Evolutionary conservation across 2,888 invertebrate species (phyloP).

Genomic region (Drosophila tripunctata): DNA sequence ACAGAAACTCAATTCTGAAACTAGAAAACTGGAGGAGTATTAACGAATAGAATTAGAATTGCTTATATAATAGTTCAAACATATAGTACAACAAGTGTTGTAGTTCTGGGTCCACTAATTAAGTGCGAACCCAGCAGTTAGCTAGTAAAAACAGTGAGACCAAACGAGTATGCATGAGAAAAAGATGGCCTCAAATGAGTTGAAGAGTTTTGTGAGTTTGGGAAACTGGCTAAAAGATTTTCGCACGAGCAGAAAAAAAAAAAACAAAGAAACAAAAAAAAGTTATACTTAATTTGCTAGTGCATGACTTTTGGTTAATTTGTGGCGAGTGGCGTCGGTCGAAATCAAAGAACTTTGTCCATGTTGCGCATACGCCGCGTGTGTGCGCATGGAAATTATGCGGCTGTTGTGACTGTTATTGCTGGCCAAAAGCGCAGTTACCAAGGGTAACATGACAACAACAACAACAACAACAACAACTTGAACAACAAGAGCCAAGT

Average conservation of each 20-base stretch:
- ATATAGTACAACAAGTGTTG: conserved; percentile 12
- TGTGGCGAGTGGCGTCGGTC: conserved; percentile 48
- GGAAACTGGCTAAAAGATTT: conserved; percentile 62
- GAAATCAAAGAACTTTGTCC: conserved; percentile 71
- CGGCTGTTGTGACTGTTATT: conserved; percentile 18
- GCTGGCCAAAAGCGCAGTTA: conserved; percentile 46
- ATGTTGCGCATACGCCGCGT: conserved; percentile 76
- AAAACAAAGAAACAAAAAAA: too few species aligned
- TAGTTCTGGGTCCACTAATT: conserved; percentile 58
- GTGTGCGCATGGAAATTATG: conserved; percentile 67
- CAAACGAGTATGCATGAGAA: conserved; percentile 64
- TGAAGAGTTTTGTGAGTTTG: conserved; percentile 29
- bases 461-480: conserved; percentile 10
- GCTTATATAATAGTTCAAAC: too few species aligned
- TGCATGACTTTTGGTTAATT: conserved; percentile 71
- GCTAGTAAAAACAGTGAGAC: not conserved
- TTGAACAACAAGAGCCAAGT: conserved; percentile 9
- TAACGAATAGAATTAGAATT: conserved; percentile 1
- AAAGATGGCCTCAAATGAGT: conserved; percentile 30
- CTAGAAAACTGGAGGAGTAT: too few species aligned
- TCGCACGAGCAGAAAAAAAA: conserved; percentile 57
- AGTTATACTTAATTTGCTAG: conserved; percentile 63
- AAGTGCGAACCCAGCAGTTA: conserved; percentile 23
- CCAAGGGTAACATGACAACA: conserved; percentile 37
- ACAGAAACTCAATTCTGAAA: too few species aligned